Percentiles rank a stretch among this genome's conserved stretches.
Conservation (phyloP, 92 coral and sea anemone genomes). For the Porites cylindrica region DNA sequence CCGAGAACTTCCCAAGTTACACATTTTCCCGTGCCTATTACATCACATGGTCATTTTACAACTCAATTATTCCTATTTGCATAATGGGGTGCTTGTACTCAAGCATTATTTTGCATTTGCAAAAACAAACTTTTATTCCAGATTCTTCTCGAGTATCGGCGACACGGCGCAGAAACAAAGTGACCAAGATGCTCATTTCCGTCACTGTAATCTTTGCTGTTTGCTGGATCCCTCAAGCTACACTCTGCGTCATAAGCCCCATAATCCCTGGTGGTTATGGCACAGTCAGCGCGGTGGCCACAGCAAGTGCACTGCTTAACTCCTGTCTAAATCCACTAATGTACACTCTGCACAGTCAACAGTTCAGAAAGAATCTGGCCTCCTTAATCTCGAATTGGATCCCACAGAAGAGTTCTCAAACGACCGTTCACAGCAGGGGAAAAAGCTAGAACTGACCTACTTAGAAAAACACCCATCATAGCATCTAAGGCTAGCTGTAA, state of each 20-base stretch:
- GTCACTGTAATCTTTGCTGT: constrained; percentile 20
- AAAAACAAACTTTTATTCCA: constrained; percentile 5
- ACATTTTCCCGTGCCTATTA: background rate
- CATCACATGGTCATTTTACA: constrained; percentile 3
- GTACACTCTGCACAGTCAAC: constrained; percentile 34
- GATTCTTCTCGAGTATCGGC: background rate
- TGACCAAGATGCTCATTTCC: constrained; percentile 33
- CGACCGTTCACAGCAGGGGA: background rate
- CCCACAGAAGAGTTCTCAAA: background rate
- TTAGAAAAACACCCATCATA: no score
- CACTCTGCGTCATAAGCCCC: constrained; percentile 14
- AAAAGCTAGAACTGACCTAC: no score
- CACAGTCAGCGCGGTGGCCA: background rate
- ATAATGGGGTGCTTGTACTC: constrained; percentile 43
- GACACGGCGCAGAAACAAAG: constrained; percentile 1
- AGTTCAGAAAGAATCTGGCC: constrained; percentile 28
- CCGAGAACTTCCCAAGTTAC: constrained; percentile 1
- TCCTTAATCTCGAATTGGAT: background rate
- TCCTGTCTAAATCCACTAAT: constrained; percentile 39
- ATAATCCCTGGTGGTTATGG: constrained; percentile 17
- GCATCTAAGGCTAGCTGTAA: no score
- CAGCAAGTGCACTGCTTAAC: constrained; percentile 16
- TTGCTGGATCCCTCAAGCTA: constrained; percentile 32
- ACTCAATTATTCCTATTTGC: constrained; percentile 13
- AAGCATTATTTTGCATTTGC: constrained; percentile 16